Base-by-base conservation (phyloP, 2,113 vertebrate genomes). In the Rousettus leschenaultii region DNA sequence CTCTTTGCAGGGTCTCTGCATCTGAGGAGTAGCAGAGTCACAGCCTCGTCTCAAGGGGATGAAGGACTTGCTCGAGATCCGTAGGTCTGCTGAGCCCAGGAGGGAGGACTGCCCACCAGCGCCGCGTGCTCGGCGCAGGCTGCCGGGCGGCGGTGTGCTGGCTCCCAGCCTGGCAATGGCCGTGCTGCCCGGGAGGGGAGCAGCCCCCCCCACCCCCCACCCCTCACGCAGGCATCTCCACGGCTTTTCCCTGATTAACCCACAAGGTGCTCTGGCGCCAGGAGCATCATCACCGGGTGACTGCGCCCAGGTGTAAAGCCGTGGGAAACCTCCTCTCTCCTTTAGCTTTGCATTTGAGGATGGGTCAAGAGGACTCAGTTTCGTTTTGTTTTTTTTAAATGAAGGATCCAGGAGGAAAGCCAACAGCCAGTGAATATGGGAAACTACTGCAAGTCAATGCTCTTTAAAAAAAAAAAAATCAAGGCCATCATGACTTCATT, bases 61-160 rank as follows among this genome's bases (percentile, higher is more conserved):
- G 13, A 33, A 48, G 7, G 45, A 2, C 63, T 61, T n/a, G 13
- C 35, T 90, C 19, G 18, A 10, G 66, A n/a, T 40, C 65, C 4
- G 40, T 22, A n/a, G 57, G 6, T 48, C 16, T 18, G 53, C 16
- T 5, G 13, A 68, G 24, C 51, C 33, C 30, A 1, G 24, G n/a
- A 45, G 61, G 51, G 1, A 16, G 6, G 2, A 1, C 8, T 30
- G 38, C 55, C 11, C 33, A 14, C 65, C 22, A 7, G 28, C 1
- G 65, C 26, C 0, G 0, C 0, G 3, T 18, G 24, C n/a, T 10
- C 15, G 0, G 1, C 0, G 19, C n/a, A 1, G 38, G 71, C 35
- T 51, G 63, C 22, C 13, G 4, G 1, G 51, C 15, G 6, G 48
- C 19, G 1, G 6, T 14, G 63, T 1, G 4, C 12, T 2, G 12